Evolutionary conservation across 2,888 invertebrate genomes (phyloP), one percentile per base, ranked within the genome.

Genomic region (Ecdyonurus torrentis): DNA sequence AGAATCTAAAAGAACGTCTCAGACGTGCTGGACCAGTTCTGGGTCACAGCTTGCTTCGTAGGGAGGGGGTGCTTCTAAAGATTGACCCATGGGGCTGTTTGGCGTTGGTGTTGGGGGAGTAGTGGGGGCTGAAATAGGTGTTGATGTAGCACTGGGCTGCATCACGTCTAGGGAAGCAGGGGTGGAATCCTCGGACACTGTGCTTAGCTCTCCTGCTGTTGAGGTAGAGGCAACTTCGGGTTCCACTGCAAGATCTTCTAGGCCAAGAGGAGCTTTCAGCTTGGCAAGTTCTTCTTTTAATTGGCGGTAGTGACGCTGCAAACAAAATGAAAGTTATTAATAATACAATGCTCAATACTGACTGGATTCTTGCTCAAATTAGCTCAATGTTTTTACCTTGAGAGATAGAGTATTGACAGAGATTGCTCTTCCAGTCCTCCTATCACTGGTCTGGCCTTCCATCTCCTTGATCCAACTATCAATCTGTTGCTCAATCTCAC

Each of bases 401-500:
- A 90, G 82, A 70, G 88, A 85, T 74, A 87, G 81, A 37, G 86
- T 81, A 73, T 84, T 85, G 68, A 84, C 79, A 66, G 84, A 85
- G 71, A 89, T 86, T 67, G 83, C 85, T 69, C 89, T 82, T 69
- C 87, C 87, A 65, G 87, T 86, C 63, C 89, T 82, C 74, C 86
- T 87, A 76, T 88, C 90, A 69, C 78, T 83, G 71, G 81, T 83
- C 70, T 86, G 86, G 64, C 83, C 81, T 73, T 92, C 91, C 74
- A 92, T 81, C 71, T 95, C 94, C 65, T 84, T 82, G 70, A 95
- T 88, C 95, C 95, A 95, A 66, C 83, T 83, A 71, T 93, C 90
- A 66, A 94, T 86, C 75, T 95, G 94, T 68, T 84, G 81, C 72
- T 90, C 83, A 68, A 96, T 89, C 77, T 95, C 94, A 71, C 90